Conservation (phyloP, 2,888 invertebrate genomes). For the Diarsia brunnea region DNA sequence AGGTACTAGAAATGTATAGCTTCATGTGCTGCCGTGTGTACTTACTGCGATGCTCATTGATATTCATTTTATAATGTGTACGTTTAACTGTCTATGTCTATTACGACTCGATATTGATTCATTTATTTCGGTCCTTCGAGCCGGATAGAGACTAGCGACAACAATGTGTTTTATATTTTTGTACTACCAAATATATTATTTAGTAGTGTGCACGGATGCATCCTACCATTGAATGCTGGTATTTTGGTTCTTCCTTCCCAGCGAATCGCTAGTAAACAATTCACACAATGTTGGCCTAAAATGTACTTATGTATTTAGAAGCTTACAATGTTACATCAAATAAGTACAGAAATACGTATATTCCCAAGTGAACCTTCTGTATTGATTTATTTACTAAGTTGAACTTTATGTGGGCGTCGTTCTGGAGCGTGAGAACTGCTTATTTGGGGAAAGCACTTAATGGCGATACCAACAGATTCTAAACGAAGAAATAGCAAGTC, state of each 20-base stretch:
- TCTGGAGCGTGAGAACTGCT: constrained; percentile 63
- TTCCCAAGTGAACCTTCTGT: constrained; percentile 42
- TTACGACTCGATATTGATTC: background rate
- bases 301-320: background rate
- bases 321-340: background rate
- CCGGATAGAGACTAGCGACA: background rate
- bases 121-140: background rate
- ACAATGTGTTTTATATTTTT: background rate
- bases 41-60: too few species aligned
- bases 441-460: constrained; percentile 56
- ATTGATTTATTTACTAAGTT: background rate
- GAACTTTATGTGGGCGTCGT: constrained; percentile 56
- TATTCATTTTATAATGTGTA: background rate
- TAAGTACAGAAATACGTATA: background rate
- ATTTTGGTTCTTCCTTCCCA: background rate
- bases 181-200: background rate
- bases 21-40: too few species aligned
- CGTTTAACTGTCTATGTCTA: background rate
- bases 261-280: background rate
- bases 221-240: too few species aligned
- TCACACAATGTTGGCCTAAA: background rate
- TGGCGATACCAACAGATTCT: constrained; percentile 56
- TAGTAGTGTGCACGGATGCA: background rate
- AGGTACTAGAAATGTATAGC: too few species aligned
- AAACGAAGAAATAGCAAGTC: constrained; percentile 54